Evolutionary conservation across 2,113 vertebrate genomes (phyloP).

Genomic region (Semicossyphus pulcher): DNA sequence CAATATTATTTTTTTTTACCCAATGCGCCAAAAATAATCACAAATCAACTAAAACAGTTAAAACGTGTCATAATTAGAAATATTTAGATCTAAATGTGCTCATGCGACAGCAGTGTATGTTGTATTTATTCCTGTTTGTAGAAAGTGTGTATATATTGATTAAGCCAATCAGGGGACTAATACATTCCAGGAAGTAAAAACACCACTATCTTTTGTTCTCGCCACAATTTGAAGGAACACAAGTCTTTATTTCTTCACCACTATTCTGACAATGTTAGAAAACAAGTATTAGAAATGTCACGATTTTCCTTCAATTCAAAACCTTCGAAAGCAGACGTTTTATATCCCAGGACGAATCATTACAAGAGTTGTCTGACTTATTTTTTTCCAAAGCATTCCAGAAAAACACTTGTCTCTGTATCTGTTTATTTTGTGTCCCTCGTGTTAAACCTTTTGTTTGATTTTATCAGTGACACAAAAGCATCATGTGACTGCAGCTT

Average conservation of each 20-base stretch:
- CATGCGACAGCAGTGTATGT: slow-evolving; percentile 68
- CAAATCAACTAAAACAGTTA: no score
- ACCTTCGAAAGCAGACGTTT: no score
- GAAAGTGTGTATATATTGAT: slow-evolving; percentile 78
- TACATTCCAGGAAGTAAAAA: slow-evolving; percentile 59
- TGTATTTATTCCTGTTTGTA: slow-evolving; percentile 81
- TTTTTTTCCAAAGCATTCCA: no score
- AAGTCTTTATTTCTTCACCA: slow-evolving; percentile 23
- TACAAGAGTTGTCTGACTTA: no score
- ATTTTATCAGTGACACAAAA: neutral
- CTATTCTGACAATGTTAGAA: slow-evolving; percentile 25
- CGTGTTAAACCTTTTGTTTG: neutral
- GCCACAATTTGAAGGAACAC: slow-evolving; percentile 27
- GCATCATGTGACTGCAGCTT: slow-evolving; percentile 54
- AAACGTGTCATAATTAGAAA: slow-evolving; percentile 6
- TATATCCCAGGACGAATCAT: no score
- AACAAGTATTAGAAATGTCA: neutral
- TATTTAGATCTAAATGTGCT: slow-evolving; percentile 5
- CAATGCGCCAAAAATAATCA: no score
- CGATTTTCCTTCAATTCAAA: slow-evolving; percentile 28
- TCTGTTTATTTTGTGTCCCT: slow-evolving; percentile 18
- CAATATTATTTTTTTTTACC: no score
- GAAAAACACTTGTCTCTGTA: no score
- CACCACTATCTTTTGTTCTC: slow-evolving; percentile 54
- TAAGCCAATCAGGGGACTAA: slow-evolving; percentile 59